These are phyloP conservation scores for Psittacus erithacus DNA, from an alignment of 2,113 vertebrate species.

Conservation along the genomic window DNA sequence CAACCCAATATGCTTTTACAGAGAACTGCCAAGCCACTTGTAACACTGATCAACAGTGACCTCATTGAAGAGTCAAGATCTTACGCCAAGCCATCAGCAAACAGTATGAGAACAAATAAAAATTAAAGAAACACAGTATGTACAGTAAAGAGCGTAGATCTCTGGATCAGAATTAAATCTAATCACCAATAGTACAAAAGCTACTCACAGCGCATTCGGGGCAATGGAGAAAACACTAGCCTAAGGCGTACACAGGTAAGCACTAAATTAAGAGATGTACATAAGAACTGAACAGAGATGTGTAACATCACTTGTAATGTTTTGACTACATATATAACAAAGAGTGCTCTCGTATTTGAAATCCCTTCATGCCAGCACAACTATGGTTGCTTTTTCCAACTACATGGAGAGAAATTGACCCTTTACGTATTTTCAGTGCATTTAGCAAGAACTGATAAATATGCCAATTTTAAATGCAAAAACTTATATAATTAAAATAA, in stretches of 20 bases:
- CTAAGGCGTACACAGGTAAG: conserved; percentile 74
- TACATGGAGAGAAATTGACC: conserved; percentile 64
- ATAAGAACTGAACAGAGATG: conserved; percentile 67
- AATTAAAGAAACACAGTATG: conserved; percentile 78
- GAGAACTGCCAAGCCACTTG: conserved; percentile 84
- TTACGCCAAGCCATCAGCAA: conserved; percentile 86
- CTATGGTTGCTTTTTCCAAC: conserved; percentile 45
- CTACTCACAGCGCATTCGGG: conserved; percentile 74
- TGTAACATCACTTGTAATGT: conserved; percentile 62
- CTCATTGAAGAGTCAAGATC: conserved; percentile 79
- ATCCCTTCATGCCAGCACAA: conserved; percentile 52
- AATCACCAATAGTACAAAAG: conserved; percentile 84
- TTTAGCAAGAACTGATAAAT: conserved; percentile 69
- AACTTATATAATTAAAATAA: conserved; percentile 70
- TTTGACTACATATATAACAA: conserved; percentile 66
- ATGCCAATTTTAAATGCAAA: conserved; percentile 66
- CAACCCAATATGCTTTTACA: conserved; percentile 80
- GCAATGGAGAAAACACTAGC: conserved; percentile 77
- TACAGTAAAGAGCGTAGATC: conserved; percentile 77
- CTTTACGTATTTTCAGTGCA: conserved; percentile 72
- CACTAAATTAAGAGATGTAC: conserved; percentile 75
- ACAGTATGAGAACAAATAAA: conserved; percentile 81
- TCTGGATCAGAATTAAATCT: conserved; percentile 73
- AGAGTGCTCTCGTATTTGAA: conserved; percentile 52
- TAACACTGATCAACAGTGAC: conserved; percentile 87